Conservation (phyloP, 2,797 vertebrate genomes). For the Denticeps clupeoides region DNA sequence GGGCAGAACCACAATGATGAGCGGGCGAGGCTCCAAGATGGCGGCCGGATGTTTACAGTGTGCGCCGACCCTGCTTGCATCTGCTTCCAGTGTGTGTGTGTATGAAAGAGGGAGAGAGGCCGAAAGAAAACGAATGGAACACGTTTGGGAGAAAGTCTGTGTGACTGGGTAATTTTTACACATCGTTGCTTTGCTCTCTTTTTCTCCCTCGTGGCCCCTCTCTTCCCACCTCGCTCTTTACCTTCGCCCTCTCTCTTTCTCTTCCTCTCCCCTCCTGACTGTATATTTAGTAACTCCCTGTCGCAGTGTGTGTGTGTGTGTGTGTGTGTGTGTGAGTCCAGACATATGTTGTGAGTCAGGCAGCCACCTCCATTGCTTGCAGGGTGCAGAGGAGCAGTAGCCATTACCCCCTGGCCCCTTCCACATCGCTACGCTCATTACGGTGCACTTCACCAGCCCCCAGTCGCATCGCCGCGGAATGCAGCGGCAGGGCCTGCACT, state of each 20-base stretch:
- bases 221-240: background rate
- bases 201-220: background rate
- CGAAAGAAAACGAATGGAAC: too few species aligned
- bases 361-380: slow-evolving; percentile 7
- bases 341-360: slow-evolving; percentile 15
- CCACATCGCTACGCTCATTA: slow-evolving; percentile 2
- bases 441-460: background rate
- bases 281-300: slow-evolving; percentile 17
- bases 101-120: background rate
- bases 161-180: slow-evolving; percentile 13
- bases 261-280: slow-evolving; percentile 4
- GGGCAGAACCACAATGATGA: too few species aligned
- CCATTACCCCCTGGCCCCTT: slow-evolving; percentile 1
- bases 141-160: background rate
- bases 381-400: background rate
- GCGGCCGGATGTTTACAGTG: too few species aligned
- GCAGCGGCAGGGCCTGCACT: too few species aligned
- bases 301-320: background rate
- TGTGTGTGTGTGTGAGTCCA: background rate
- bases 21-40: too few species aligned
- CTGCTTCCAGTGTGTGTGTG: too few species aligned
- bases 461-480: background rate
- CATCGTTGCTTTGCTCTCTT: background rate
- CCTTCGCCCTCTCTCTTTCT: background rate
- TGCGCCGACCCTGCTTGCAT: too few species aligned